A percentile compares a stretch with the other conserved stretches of the same genome.
These are phyloP conservation scores for Cuculus canorus DNA, from an alignment of 2,797 vertebrate genomes.

Conservation along the genomic window DNA sequence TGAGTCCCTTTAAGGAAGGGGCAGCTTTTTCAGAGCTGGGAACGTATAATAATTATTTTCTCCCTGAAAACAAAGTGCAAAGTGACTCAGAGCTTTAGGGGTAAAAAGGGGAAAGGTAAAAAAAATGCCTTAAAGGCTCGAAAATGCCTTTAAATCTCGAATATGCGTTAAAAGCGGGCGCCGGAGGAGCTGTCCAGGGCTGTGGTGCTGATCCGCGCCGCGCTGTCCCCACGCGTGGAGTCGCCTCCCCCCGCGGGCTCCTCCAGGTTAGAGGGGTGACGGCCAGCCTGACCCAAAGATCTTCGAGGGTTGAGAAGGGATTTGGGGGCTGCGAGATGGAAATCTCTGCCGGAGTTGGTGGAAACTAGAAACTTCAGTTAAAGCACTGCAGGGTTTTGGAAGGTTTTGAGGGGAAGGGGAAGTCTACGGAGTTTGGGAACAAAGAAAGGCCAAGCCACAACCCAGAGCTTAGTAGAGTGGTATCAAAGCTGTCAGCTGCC, in stretches of 20 bases:
- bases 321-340: no score
- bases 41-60: not conserved
- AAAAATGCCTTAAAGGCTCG: not conserved
- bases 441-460: not conserved
- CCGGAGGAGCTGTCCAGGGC: constrained; percentile 41
- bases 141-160: rapidly evolving
- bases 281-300: no score
- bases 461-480: not conserved
- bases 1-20: not conserved
- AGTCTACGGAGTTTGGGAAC: not conserved
- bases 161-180: rapidly evolving
- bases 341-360: not conserved
- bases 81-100: not conserved
- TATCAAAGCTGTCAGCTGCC: not conserved
- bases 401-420: not conserved
- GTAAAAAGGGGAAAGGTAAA: rapidly evolving
- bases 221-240: not conserved
- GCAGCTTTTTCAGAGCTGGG: not conserved
- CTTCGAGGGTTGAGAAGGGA: not conserved
- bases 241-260: not conserved
- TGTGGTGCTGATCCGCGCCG: constrained; percentile 43
- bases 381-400: rapidly evolving
- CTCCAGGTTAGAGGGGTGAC: rapidly evolving
- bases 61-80: not conserved
- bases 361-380: not conserved